Base-by-base conservation (phyloP, 2,113 vertebrate species). In the Falco punctatus region DNA sequence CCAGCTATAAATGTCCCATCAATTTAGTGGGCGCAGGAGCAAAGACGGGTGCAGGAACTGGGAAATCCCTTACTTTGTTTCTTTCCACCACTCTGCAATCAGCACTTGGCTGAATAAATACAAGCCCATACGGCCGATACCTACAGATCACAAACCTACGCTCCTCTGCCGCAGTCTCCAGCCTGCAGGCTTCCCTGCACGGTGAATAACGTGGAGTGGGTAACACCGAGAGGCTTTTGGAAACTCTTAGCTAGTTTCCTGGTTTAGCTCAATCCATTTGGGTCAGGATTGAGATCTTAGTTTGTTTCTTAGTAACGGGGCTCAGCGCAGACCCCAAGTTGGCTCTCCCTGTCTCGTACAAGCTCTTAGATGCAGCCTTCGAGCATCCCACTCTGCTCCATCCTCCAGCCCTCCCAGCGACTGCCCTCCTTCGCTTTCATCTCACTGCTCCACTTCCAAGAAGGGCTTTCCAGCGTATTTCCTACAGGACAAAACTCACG, bases 181-280 rank as follows among this genome's bases (percentile, higher is more conserved):
- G 44, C 71, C 48, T 5, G 1, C 71, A 14, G 79, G 48, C 82
- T 54, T 54, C 69, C 57, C 88, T 33, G 49, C 57, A 1, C 0
- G 0, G 51, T 14, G 17, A 77, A 1, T 15, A 51, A 61, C 0
- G 0, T 1, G 0, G 23, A 77, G n/a, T 2, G 0, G 62, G 74
- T 18, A 54, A 28, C 52, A 21, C 33, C 32, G 40, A 21, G 42
- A 35, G 54, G 61, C 51, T 84, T 92, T 51, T 51, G 72, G 77
- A 33, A 81, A 48, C 38, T 20, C 70, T 19, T 6, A n/a, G 22
- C 30, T 44, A n/a, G 14, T 86, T 61, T 62, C 62, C 33, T 16
- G 10, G 21, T n/a, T 51, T 54, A 64, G 77, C 46, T 61, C 74
- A 22, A 49, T 11, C 26, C 46, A 6, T 46, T 32, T 13, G 4